A percentile compares a stretch with the other conserved stretches of the same genome.
These are phyloP conservation scores for Portevinia maculata DNA, from an alignment of 2,888 invertebrate genomes.

Conservation along the genomic window DNA sequence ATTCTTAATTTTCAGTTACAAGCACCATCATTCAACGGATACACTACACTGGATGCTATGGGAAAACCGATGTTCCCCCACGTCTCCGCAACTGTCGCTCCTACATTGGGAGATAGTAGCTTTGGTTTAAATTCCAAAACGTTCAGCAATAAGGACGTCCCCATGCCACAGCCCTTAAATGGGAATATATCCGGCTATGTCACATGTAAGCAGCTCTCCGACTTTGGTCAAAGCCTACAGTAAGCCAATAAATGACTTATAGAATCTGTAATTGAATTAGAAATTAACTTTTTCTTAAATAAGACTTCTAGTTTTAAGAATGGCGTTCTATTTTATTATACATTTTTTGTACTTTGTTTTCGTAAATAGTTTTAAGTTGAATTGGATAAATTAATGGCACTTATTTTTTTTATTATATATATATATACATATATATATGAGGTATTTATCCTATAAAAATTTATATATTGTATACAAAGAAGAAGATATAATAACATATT, in stretches of 20 bases:
- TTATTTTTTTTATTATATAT: slow-evolving; percentile 23
- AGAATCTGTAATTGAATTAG: slow-evolving; percentile 18
- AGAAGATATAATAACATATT: not conserved
- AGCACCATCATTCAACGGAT: slow-evolving; percentile 68
- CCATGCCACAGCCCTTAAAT: slow-evolving; percentile 48
- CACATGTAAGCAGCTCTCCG: slow-evolving; percentile 79
- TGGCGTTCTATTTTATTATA: slow-evolving; percentile 42
- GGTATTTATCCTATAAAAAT: slow-evolving; percentile 16
- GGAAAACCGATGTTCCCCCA: slow-evolving; percentile 73
- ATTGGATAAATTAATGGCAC: slow-evolving; percentile 20
- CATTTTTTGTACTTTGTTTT: slow-evolving; percentile 45
- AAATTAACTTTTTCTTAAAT: slow-evolving; percentile 48
- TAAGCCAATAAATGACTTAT: slow-evolving; percentile 30
- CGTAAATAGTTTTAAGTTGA: slow-evolving; percentile 37
- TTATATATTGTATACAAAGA: not conserved
- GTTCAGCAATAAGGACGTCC: slow-evolving; percentile 54
- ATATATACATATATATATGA: slow-evolving; percentile 5
- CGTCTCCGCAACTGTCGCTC: slow-evolving; percentile 6
- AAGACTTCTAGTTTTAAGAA: slow-evolving; percentile 62
- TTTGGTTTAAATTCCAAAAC: slow-evolving; percentile 45
- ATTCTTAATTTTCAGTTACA: slow-evolving; percentile 23
- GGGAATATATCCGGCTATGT: slow-evolving; percentile 78
- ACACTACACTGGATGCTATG: slow-evolving; percentile 76
- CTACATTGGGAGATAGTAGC: slow-evolving; percentile 28
- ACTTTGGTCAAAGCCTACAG: slow-evolving; percentile 77